Evolutionary conservation across 2,888 invertebrate genomes (phyloP).

Genomic region (Thymelicus lineola): DNA sequence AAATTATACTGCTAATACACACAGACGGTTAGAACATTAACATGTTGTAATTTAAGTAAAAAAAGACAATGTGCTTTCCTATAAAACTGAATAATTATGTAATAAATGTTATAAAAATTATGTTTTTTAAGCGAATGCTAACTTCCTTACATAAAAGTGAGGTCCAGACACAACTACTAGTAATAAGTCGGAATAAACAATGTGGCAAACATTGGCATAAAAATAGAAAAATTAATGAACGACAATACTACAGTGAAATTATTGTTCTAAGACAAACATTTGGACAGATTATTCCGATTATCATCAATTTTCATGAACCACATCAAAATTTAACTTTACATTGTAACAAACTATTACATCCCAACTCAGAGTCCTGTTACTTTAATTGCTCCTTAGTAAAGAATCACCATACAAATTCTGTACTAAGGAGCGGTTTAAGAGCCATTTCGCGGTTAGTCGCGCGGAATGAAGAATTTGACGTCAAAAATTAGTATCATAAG

Average conservation of each 20-base stretch:
- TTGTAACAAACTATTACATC: constrained; percentile 25
- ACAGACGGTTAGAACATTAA: too few species aligned
- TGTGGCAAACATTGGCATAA: constrained; percentile 14
- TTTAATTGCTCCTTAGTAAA: too few species aligned
- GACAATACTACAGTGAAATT: constrained; percentile 19
- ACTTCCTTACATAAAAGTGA: constrained; percentile 25
- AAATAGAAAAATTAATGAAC: constrained; percentile 7
- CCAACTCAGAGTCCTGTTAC: too few species aligned
- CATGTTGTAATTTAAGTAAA: too few species aligned
- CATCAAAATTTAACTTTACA: constrained; percentile 33
- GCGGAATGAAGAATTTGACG: too few species aligned
- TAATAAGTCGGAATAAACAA: constrained; percentile 5
- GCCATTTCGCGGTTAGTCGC: too few species aligned
- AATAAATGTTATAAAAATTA: neutral
- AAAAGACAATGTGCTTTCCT: too few species aligned
- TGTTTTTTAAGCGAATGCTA: neutral
- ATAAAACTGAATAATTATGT: too few species aligned
- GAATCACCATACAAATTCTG: too few species aligned
- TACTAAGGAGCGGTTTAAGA: too few species aligned
- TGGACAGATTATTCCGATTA: constrained; percentile 26
- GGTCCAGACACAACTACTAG: constrained; percentile 20
- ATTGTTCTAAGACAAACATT: constrained; percentile 28
- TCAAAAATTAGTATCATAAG: too few species aligned
- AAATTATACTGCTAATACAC: too few species aligned
- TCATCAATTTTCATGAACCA: constrained; percentile 19